These are phyloP conservation scores for Semicossyphus pulcher DNA, from an alignment of 2,113 vertebrate genomes.

Conservation along the genomic window DNA sequence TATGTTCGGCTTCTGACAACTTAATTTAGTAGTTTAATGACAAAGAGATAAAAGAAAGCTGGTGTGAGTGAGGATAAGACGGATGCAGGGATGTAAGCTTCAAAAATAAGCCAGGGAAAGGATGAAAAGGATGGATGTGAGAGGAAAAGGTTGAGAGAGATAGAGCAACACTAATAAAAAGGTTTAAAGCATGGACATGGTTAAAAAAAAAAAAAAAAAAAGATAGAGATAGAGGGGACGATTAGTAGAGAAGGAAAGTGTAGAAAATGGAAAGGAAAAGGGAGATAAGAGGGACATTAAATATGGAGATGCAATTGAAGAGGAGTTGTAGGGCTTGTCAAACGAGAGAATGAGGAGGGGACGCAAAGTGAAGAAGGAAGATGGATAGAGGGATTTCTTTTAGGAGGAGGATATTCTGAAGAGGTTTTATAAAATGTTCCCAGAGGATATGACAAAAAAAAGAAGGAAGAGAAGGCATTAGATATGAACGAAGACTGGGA, in stretches of 20 bases:
- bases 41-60: slow-evolving; percentile 39
- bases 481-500: too few relatives aligned
- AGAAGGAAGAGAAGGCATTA: not conserved
- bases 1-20: slow-evolving; percentile 37
- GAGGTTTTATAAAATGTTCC: too few relatives aligned
- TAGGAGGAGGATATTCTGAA: too few relatives aligned
- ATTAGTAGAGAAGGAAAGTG: too few relatives aligned
- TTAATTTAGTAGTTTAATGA: slow-evolving; percentile 53
- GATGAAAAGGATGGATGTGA: not conserved
- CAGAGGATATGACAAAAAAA: slow-evolving; percentile 8
- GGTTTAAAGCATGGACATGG: not conserved
- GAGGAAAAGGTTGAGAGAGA: not conserved
- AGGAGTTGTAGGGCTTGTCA: too few relatives aligned
- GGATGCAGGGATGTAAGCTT: not conserved
- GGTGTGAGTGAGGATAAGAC: slow-evolving; percentile 10
- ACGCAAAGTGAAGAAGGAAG: not conserved
- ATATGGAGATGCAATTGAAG: too few relatives aligned
- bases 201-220: too few relatives aligned
- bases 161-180: not conserved
- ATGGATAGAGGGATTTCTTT: too few relatives aligned
- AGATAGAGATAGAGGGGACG: not conserved
- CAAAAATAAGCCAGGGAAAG: not conserved
- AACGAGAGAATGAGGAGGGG: too few relatives aligned
- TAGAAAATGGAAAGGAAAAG: not conserved
- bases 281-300: not conserved